Percentiles rank a stretch among this genome's conserved stretches.
phyloP scores from a whole-genome alignment of 2,797 vertebrate genomes.

The Platyrinchus mystaceus region DNA sequence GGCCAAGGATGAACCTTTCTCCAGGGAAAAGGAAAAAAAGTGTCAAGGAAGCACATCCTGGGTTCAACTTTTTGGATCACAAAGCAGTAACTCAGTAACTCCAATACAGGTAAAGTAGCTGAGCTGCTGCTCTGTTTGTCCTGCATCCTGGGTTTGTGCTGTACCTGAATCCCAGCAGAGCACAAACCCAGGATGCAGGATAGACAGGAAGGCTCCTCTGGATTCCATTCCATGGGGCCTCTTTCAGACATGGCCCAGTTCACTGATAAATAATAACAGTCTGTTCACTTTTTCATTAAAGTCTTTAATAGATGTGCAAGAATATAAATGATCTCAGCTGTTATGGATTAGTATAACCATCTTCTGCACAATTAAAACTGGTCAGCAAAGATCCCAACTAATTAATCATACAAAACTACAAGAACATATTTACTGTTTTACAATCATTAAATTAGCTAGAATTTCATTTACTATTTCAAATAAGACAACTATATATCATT shows the following conservation, averaged over 20 bases:
- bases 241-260: neutral
- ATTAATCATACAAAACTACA: slow-evolving; percentile 78
- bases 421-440: slow-evolving; percentile 78
- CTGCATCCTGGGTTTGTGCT: no score
- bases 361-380: slow-evolving; percentile 72
- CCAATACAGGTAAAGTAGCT: fast-evolving
- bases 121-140: no score
- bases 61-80: neutral
- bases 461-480: slow-evolving; percentile 72
- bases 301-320: slow-evolving; percentile 77
- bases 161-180: no score
- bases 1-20: neutral
- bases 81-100: neutral
- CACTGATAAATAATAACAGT: slow-evolving; percentile 28
- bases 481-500: slow-evolving; percentile 77
- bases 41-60: neutral
- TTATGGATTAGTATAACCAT: slow-evolving; percentile 72
- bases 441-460: slow-evolving; percentile 77
- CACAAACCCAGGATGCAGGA: no score
- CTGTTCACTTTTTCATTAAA: slow-evolving; percentile 63
- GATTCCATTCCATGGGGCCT: neutral
- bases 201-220: neutral
- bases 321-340: slow-evolving; percentile 67
- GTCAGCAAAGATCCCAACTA: slow-evolving; percentile 67
- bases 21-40: neutral